These are phyloP conservation scores for Cyanoderma ruficeps DNA, from an alignment of 2,113 vertebrate species.

Conservation along the genomic window DNA sequence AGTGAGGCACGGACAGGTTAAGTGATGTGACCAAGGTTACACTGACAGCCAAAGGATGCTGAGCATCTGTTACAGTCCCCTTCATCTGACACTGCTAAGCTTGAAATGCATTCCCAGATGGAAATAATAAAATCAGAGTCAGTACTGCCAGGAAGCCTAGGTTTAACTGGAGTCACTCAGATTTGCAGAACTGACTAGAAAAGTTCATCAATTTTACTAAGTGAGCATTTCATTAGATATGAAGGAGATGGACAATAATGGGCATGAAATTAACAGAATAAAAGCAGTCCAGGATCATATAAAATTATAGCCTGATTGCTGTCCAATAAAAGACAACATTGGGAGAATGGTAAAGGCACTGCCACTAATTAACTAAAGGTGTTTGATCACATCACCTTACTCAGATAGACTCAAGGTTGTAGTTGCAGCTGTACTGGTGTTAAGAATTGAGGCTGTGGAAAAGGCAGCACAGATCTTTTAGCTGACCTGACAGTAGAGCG, in stretches of 20 bases:
- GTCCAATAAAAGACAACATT: not conserved
- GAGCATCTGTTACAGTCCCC: not conserved
- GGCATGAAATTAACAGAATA: not conserved
- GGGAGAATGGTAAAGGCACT: not conserved
- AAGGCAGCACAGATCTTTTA: not conserved
- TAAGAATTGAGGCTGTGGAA: not conserved
- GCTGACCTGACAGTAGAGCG: not conserved
- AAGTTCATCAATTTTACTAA: not conserved
- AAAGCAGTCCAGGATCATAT: not conserved
- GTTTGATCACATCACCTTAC: not conserved
- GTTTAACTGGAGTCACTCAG: not conserved
- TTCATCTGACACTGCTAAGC: not conserved
- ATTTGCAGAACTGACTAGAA: not conserved
- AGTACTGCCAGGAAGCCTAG: not conserved
- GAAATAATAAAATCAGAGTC: not conserved
- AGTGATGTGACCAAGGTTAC: not conserved
- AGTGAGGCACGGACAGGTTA: not conserved
- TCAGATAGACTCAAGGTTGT: not conserved
- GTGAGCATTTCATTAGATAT: not conserved
- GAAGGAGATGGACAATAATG: not conserved
- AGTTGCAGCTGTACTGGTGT: not conserved
- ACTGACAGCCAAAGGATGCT: not conserved
- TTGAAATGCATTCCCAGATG: not conserved
- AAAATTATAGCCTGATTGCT: not conserved
- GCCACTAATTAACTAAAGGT: not conserved